Percentiles rank a stretch among this genome's conserved stretches.
phyloP scores from a whole-genome alignment of 2,888 invertebrate species.

The Iphiclides podalirius region DNA sequence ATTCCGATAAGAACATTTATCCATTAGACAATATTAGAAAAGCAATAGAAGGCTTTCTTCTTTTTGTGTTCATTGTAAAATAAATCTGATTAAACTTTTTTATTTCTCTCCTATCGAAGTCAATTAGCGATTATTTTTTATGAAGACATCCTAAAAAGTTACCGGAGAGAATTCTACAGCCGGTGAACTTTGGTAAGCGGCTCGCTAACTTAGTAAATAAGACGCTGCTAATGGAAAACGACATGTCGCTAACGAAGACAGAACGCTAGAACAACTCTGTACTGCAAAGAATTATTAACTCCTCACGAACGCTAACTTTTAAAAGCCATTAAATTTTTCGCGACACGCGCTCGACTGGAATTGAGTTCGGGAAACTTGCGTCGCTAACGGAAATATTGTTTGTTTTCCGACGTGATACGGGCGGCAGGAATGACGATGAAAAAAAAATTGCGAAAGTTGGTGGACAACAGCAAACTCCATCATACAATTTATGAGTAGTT shows the following conservation, averaged over 20 bases:
- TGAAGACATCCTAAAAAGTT: neutral
- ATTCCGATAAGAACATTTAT: too few relatives aligned
- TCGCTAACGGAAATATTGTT: constrained; percentile 58
- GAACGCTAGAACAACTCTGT: constrained; percentile 40
- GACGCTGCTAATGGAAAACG: constrained; percentile 60
- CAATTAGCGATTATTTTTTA: neutral
- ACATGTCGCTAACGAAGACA: constrained; percentile 61
- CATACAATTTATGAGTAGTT: constrained; percentile 6
- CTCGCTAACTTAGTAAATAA: constrained; percentile 46
- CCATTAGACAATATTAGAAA: too few relatives aligned
- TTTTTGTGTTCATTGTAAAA: too few relatives aligned
- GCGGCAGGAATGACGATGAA: constrained; percentile 60
- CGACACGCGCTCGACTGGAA: constrained; percentile 54
- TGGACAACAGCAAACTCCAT: constrained; percentile 35
- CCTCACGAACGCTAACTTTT: constrained; percentile 37
- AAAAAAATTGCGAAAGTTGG: constrained; percentile 73
- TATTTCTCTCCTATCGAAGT: too few relatives aligned
- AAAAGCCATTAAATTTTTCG: constrained; percentile 51
- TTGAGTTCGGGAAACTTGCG: constrained; percentile 60
- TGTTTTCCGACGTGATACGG: constrained; percentile 63
- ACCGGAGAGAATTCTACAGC: constrained; percentile 35
- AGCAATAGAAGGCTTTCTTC: too few relatives aligned
- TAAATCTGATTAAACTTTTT: too few relatives aligned
- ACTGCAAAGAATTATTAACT: constrained; percentile 45
- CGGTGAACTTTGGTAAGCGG: constrained; percentile 36